These are phyloP conservation scores for Strigamia crassipes DNA, from an alignment of 2,888 invertebrate species.

Conservation along the genomic window DNA sequence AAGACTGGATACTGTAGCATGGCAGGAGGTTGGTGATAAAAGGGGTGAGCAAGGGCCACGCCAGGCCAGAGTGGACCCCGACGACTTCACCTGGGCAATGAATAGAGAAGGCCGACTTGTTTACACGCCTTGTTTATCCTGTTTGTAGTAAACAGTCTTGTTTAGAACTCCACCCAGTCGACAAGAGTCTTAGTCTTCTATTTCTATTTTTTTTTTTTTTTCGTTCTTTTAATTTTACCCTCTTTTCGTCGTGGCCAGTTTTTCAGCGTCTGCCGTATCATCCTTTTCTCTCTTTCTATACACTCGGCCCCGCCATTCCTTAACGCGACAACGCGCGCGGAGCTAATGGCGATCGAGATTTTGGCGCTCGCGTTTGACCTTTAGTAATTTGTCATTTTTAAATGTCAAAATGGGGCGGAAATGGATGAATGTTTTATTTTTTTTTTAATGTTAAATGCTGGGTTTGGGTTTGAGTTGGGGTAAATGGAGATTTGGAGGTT, in stretches of 20 bases:
- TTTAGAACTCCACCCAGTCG: background rate
- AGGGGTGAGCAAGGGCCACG: conserved; percentile 1
- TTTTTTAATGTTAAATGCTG: no score
- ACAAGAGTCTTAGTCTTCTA: background rate
- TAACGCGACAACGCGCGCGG: conserved; percentile 1
- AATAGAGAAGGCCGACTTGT: conserved; percentile 31
- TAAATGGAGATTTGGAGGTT: no score
- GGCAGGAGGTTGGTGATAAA: conserved; percentile 34
- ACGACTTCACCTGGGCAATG: conserved; percentile 26
- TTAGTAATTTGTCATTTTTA: no score
- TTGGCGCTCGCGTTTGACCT: no score
- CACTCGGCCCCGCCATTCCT: background rate
- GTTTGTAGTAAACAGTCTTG: conserved; percentile 27
- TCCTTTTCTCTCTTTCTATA: no score
- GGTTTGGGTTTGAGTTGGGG: no score
- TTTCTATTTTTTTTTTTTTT: background rate
- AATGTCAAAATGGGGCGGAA: no score
- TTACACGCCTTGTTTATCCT: conserved; percentile 37
- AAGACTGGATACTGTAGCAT: conserved; percentile 33
- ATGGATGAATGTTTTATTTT: no score
- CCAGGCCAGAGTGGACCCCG: conserved; percentile 1
- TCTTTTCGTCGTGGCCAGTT: background rate
- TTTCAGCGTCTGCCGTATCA: conserved; percentile 8
- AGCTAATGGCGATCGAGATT: background rate
- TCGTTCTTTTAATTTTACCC: background rate